phyloP scores from a whole-genome alignment of 64 coral and sea anemone species.

The Cladopsammia gracilis region DNA sequence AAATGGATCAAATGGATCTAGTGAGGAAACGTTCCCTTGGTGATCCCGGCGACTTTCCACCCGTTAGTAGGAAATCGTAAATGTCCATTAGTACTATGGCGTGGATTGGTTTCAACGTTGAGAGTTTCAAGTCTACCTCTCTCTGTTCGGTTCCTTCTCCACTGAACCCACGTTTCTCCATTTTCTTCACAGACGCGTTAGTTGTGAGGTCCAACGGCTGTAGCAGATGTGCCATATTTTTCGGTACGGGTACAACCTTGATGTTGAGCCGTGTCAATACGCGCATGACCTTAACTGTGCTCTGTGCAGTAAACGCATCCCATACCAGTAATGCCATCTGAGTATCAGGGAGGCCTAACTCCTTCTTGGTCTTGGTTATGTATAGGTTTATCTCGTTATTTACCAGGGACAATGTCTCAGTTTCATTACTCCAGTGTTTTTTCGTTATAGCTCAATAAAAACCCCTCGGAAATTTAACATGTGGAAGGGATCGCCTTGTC shows the following conservation, averaged over 20 bases:
- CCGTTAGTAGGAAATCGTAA: not conserved
- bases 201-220: slow-evolving; percentile 40
- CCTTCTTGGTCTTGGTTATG: not conserved
- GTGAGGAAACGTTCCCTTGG: no score
- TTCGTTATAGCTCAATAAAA: slow-evolving; percentile 41
- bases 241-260: slow-evolving; percentile 47
- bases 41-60: not conserved
- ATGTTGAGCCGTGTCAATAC: slow-evolving; percentile 60
- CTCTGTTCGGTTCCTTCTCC: slow-evolving; percentile 36
- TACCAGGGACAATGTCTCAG: slow-evolving; percentile 26
- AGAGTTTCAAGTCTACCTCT: slow-evolving; percentile 56
- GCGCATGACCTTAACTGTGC: slow-evolving; percentile 31
- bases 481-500: slow-evolving; percentile 42
- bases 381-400: slow-evolving; percentile 55
- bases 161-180: slow-evolving; percentile 28
- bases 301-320: slow-evolving; percentile 74
- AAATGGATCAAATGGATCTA: no score
- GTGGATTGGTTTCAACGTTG: slow-evolving; percentile 11
- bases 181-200: slow-evolving; percentile 23
- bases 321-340: slow-evolving; percentile 14
- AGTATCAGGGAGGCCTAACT: slow-evolving; percentile 4
- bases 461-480: slow-evolving; percentile 42
- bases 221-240: slow-evolving; percentile 68
- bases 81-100: not conserved
- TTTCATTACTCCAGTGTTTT: slow-evolving; percentile 62